A percentile compares a stretch with the other conserved stretches of the same genome.
phyloP scores from a whole-genome alignment of 2,888 invertebrate species.

The Dicyrtoma fusca region DNA sequence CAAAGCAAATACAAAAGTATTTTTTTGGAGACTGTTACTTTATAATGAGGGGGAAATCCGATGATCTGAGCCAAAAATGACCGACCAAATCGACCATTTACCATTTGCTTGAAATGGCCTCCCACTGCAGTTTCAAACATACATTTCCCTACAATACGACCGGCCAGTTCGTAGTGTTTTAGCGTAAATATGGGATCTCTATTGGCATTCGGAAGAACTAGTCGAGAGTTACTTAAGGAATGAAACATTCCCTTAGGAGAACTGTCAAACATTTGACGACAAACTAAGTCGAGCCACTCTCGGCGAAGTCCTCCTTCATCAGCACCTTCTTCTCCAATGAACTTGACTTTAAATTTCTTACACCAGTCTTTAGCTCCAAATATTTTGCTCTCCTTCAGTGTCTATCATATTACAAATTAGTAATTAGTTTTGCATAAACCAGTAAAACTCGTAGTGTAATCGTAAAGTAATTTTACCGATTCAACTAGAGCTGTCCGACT shows the following conservation, averaged over 20 bases:
- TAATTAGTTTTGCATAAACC: background rate
- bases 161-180: constrained; percentile 62
- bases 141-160: constrained; percentile 62
- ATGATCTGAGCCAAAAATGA: constrained; percentile 63
- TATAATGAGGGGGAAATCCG: constrained; percentile 62
- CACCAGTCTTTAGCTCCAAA: constrained; percentile 62
- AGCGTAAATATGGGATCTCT: constrained; percentile 58
- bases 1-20: no score
- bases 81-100: constrained; percentile 61
- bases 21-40: constrained; percentile 56
- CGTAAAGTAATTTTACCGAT: constrained; percentile 39
- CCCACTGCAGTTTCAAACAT: constrained; percentile 62
- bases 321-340: constrained; percentile 61
- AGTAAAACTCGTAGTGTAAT: background rate
- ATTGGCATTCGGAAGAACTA: constrained; percentile 61
- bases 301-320: constrained; percentile 62
- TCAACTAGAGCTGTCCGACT: constrained; percentile 44
- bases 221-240: constrained; percentile 60
- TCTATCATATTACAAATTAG: constrained; percentile 31
- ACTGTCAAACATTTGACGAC: constrained; percentile 60
- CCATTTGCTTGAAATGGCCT: constrained; percentile 60
- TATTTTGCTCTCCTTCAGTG: constrained; percentile 60
- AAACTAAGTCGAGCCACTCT: constrained; percentile 62
- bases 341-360: constrained; percentile 62
- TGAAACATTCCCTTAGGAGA: constrained; percentile 49